A percentile compares a stretch with the other conserved stretches of the same genome.
Conservation (phyloP, 2,797 vertebrate genomes). For the Notolepis coatsorum region DNA sequence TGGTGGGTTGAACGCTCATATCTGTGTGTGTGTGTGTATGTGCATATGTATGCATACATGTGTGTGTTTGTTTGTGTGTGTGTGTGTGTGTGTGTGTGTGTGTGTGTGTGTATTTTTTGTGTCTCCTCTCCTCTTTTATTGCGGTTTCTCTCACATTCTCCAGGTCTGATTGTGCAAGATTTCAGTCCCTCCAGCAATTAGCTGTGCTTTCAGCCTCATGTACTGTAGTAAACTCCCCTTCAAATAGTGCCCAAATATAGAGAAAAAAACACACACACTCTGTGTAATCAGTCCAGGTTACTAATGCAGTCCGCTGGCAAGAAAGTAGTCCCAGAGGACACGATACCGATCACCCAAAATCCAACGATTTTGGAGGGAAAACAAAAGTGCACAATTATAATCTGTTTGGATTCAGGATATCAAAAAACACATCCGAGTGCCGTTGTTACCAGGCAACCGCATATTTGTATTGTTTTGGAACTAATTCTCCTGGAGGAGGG, state of each 20-base stretch:
- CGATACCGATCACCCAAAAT: constrained; percentile 29
- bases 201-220: constrained; percentile 45
- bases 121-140: constrained; percentile 15
- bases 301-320: constrained; percentile 43
- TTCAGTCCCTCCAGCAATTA: constrained; percentile 44
- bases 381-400: constrained; percentile 45
- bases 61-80: constrained; percentile 64
- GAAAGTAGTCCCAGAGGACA: constrained; percentile 29
- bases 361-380: constrained; percentile 17
- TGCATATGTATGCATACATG: no score
- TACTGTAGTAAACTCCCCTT: constrained; percentile 14
- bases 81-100: constrained; percentile 48
- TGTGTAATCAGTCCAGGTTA: constrained; percentile 47
- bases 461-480: constrained; percentile 44
- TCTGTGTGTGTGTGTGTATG: no score
- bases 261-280: constrained; percentile 19
- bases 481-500: constrained; percentile 15
- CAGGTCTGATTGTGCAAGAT: constrained; percentile 37
- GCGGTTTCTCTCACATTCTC: constrained; percentile 23
- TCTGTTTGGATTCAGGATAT: constrained; percentile 46
- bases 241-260: constrained; percentile 46
- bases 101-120: constrained; percentile 37
- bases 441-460: constrained; percentile 62
- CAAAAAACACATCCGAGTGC: constrained; percentile 47
- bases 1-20: no score